Evolutionary conservation across 2,113 vertebrate species (phyloP).

Genomic region (Miniopterus natalensis): DNA sequence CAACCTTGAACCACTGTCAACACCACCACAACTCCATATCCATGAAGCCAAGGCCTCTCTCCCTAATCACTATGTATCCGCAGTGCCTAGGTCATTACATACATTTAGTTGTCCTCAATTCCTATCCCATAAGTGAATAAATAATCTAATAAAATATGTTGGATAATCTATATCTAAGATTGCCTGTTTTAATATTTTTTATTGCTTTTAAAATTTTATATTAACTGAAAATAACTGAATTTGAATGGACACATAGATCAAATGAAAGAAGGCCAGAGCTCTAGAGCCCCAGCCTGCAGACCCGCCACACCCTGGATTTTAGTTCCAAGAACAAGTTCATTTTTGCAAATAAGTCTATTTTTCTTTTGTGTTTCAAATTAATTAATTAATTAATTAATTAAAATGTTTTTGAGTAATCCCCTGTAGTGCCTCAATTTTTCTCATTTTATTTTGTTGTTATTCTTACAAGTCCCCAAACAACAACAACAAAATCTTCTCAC

Average conservation of each 20-base stretch:
- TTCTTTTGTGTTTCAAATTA: neutral
- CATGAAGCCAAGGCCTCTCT: neutral
- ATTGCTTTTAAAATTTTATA: neutral
- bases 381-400: neutral
- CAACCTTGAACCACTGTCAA: neutral
- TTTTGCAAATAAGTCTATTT: neutral
- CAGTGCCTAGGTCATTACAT: neutral
- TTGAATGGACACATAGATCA: neutral
- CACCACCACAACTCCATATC: neutral
- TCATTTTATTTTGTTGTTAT: neutral
- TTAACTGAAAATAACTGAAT: neutral
- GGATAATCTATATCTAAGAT: neutral
- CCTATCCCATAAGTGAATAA: neutral
- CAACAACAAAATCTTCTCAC: neutral
- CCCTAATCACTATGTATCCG: fast-evolving
- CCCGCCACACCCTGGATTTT: neutral
- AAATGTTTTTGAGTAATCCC: neutral
- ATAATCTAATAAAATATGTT: neutral
- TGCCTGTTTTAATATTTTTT: neutral
- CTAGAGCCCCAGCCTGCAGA: neutral
- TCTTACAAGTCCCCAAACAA: neutral
- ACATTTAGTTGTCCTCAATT: neutral
- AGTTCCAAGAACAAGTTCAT: neutral
- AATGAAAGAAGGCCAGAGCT: neutral
- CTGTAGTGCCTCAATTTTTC: neutral